Percentiles rank a stretch among this genome's conserved stretches.
phyloP scores from a whole-genome alignment of 2,113 vertebrate species.

The Passerina amoena region DNA sequence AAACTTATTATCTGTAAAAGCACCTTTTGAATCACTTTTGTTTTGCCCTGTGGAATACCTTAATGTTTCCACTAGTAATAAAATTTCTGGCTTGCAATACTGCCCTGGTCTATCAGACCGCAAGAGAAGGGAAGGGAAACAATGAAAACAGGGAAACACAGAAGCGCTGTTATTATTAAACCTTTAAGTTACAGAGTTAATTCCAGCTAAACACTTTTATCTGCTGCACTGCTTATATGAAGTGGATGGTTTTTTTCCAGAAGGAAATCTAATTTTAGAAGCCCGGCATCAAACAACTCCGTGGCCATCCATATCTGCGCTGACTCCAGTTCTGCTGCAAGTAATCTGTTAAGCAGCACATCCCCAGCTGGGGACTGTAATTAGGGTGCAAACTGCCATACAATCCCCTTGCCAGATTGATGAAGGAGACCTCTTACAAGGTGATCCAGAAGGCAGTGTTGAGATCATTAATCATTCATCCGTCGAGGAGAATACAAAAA shows the following conservation, averaged over 20 bases:
- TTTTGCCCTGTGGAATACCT: conserved; percentile 70
- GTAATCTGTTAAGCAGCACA: conserved; percentile 58
- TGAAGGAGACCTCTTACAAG: conserved; percentile 63
- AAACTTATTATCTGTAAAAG: conserved; percentile 70
- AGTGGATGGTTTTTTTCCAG: background rate
- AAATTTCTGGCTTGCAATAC: conserved; percentile 61
- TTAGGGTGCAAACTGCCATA: conserved; percentile 61
- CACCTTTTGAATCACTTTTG: conserved; percentile 71
- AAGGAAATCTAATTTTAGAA: conserved; percentile 34
- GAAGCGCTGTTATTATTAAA: conserved; percentile 36
- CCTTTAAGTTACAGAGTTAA: conserved; percentile 53
- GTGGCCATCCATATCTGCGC: background rate
- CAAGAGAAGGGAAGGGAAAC: conserved; percentile 22
- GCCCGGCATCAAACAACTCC: background rate
- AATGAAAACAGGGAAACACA: conserved; percentile 1
- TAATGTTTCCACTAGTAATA: conserved; percentile 67
- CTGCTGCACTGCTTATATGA: conserved; percentile 20
- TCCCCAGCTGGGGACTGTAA: conserved; percentile 62
- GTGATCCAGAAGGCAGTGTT: conserved; percentile 56
- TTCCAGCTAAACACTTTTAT: conserved; percentile 46
- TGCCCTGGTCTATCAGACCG: conserved; percentile 4
- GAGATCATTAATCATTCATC: conserved; percentile 52
- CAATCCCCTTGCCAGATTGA: conserved; percentile 60
- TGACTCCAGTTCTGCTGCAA: conserved; percentile 16
- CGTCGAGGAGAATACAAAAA: conserved; percentile 44